phyloP scores from a whole-genome alignment of 2,888 invertebrate species.

The Campoplex capitator region DNA sequence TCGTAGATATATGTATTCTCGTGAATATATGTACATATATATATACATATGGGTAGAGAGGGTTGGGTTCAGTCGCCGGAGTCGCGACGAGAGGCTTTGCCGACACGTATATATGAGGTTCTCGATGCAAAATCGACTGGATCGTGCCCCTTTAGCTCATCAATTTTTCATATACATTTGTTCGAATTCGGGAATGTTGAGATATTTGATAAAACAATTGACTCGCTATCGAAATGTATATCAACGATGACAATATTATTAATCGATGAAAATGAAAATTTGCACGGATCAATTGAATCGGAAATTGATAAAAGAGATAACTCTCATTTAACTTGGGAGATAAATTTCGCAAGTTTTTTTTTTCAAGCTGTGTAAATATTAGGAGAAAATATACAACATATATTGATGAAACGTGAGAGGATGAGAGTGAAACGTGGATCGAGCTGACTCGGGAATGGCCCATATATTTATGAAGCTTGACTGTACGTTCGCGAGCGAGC shows the following conservation, averaged over 20 bases:
- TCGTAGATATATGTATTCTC: slow-evolving; percentile 40
- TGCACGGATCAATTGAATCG: neutral
- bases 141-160: neutral
- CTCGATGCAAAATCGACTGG: slow-evolving; percentile 28
- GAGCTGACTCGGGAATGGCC: slow-evolving; percentile 39
- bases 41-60: slow-evolving; percentile 12
- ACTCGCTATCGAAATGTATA: neutral
- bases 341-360: neutral
- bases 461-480: slow-evolving; percentile 52
- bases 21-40: slow-evolving; percentile 25
- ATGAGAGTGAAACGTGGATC: slow-evolving; percentile 17
- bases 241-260: neutral
- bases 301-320: neutral
- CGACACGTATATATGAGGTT: slow-evolving; percentile 46
- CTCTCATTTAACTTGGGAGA: neutral
- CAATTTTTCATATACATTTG: neutral
- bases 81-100: slow-evolving; percentile 58
- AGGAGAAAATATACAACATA: neutral
- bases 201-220: neutral
- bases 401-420: slow-evolving; percentile 12
- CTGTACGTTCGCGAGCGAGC: slow-evolving; percentile 56
- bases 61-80: slow-evolving; percentile 61
- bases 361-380: neutral
- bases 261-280: neutral
- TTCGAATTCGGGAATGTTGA: neutral